Conservation (phyloP, 1,140 invertebrate genomes). For the Drosophila kikkawai region DNA sequence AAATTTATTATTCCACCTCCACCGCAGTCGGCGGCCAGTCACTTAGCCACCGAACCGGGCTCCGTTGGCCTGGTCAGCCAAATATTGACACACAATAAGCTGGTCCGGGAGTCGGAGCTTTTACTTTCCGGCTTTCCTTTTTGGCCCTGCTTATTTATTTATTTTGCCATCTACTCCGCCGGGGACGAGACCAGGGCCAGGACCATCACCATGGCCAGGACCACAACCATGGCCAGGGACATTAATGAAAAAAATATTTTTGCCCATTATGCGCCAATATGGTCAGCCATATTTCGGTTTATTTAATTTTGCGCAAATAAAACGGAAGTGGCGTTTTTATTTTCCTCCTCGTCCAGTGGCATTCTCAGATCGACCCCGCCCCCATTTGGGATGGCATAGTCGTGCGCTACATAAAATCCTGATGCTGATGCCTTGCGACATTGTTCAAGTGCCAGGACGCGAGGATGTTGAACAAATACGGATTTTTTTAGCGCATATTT, state of each 20-base stretch:
- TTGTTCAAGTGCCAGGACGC: conserved; percentile 64
- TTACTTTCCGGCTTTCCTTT: conserved; percentile 80
- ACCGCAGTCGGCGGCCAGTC: conserved; percentile 14
- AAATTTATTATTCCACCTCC: conserved; percentile 57
- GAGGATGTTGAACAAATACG: conserved; percentile 48
- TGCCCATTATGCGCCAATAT: conserved; percentile 82
- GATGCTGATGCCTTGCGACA: conserved; percentile 72
- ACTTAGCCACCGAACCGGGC: conserved; percentile 19
- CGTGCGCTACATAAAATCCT: conserved; percentile 79
- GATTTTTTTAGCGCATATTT: conserved; percentile 61
- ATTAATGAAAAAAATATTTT: conserved; percentile 83
- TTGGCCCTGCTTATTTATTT: conserved; percentile 52
- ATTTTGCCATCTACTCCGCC: conserved; percentile 55
- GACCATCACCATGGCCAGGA: conserved; percentile 6
- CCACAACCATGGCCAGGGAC: conserved; percentile 23
- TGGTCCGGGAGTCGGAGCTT: conserved; percentile 60
- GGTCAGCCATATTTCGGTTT: conserved; percentile 82
- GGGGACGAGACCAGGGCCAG: conserved; percentile 12
- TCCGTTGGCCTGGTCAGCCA: conserved; percentile 44
- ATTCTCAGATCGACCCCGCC: conserved; percentile 24
- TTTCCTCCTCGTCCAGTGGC: conserved; percentile 46
- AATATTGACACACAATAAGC: conserved; percentile 80
- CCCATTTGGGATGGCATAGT: conserved; percentile 44
- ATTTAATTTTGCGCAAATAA: conserved; percentile 84
- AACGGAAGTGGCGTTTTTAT: conserved; percentile 83